Base-by-base conservation (phyloP, 2,113 vertebrate genomes). In the Onychostoma macrolepis region DNA sequence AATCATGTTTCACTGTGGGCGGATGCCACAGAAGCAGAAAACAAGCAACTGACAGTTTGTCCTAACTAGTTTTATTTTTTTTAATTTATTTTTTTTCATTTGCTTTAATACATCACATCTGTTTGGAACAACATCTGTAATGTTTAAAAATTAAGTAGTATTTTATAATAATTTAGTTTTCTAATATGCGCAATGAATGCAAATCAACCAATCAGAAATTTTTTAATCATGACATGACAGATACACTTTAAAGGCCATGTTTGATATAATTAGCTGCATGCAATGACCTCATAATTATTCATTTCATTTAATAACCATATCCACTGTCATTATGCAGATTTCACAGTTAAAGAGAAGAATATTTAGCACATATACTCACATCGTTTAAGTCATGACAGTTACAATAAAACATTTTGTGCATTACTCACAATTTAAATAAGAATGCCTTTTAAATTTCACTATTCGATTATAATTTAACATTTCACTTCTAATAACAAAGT, bases 221-320 rank as follows among this genome's bases (percentile, higher is more conserved):
- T 41, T 75, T n/a, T 8, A 1, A 43, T 38, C 9, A 24, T 45
- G 12, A 26, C 72, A 75, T 75, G 21, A 75, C 72, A 15, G 38
- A 5, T 67, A 67, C 17, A 67, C 30, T 67, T 67, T 1, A 28
- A 41, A 74, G 4, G 26, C 30, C 8, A 11, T 56, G 28, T 15
- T 56, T 24, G 48, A 79, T 56, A 11, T 12, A 33, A 79, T 79
- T 28, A 11, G 4, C 12, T 79, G 76, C 48, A 21, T 56, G 43
- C 56, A 56, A 79, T 79, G 26, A 53, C 76, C 17, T 17, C 76
- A 79, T 79, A 30, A 79, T 79, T 56, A 56, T 56, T 79, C 10
- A 56, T 56, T 56, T n/a, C 0, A n/a, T 56, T 33, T 79, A 48
- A 53, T 79, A 79, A 79, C 28, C 26, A 56, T 36, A 79, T 56